Base-by-base conservation (phyloP, 2,888 invertebrate genomes). In the Agrotis clavis region DNA sequence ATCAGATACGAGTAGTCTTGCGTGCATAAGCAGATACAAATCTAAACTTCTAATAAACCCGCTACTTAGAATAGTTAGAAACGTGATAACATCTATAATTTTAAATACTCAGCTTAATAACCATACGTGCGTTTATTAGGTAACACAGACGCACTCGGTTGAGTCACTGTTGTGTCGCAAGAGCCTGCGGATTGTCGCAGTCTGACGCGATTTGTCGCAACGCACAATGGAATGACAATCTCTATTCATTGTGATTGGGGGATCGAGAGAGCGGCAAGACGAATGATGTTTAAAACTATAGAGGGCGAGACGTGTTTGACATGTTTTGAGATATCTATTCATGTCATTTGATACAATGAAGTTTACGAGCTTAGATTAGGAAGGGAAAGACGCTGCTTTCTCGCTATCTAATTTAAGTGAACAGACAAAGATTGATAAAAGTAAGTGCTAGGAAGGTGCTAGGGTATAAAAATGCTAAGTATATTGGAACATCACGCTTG, bases 71-170 rank as follows among this genome's bases (percentile, higher is more conserved):
- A 72, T 79, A 69, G 77, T 72, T 75, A 67, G n/a, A 57, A 76
- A 85, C 83, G 77, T 85, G 85, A 78, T 77, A 63, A 76, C 78
- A 68, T 79, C 71, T 74, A 77, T 66, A 65, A 77, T 77, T 74
- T 77, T 64, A 64, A 71, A 74, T 62, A 47, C 71, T 30, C 16
- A 53, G 45, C 59, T 67, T 13, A 71, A 77, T 70, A 60, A 45
- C 53, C 65, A 16, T 77, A 85, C 81, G 83, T 84, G 84, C 35
- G 53, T 57, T 61, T 66, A 21, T 77, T 74, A 62, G 6, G 65
- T 59, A 68, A 75, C 70, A 19, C 41, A 62, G 47, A 65, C 77
- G 67, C 68, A 77, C 51, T 54, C n/a, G 50, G 56, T 61, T 71
- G 73, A 77, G 41, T 74, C 82, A 82, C 56, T 30, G 21, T 25